phyloP scores from a whole-genome alignment of 2,113 vertebrate species.

The Pao palembangensis region DNA sequence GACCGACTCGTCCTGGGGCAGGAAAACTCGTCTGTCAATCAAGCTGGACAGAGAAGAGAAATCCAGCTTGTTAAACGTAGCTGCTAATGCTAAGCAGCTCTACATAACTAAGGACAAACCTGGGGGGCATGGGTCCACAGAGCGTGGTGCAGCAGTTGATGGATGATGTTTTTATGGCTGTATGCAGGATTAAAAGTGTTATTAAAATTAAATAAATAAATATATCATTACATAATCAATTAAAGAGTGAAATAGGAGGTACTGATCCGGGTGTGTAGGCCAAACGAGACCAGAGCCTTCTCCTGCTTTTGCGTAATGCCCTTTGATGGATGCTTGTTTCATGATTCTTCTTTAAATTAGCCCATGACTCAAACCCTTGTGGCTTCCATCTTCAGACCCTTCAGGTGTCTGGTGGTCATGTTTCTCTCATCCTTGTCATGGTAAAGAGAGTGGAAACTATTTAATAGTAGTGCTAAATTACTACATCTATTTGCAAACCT shows the following conservation, averaged over 20 bases:
- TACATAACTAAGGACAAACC: conserved; percentile 68
- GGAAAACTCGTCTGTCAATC: conserved; percentile 90
- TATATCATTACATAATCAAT: no score
- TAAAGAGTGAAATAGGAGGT: no score
- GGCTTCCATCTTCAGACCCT: no score
- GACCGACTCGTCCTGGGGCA: conserved; percentile 73
- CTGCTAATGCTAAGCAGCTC: not conserved
- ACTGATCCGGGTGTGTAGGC: conserved; percentile 14
- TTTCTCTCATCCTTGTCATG: no score
- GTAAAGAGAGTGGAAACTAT: no score
- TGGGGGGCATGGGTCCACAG: conserved; percentile 90
- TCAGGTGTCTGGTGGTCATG: no score
- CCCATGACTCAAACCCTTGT: no score
- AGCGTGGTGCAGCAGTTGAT: conserved; percentile 92
- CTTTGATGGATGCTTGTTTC: conserved; percentile 72
- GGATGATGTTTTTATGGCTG: conserved; percentile 87
- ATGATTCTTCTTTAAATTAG: conserved; percentile 69
- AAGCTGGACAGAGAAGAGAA: conserved; percentile 70
- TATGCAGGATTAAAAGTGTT: no score
- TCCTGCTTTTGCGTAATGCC: conserved; percentile 64
- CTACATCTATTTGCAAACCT: no score
- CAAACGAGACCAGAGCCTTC: conserved; percentile 62
- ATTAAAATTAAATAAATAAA: no score
- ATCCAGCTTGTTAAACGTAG: not conserved
- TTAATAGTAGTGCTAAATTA: no score